These are phyloP conservation scores for Coelogynopora nodosa DNA, from an alignment of 2,888 invertebrate genomes.

Conservation along the genomic window DNA sequence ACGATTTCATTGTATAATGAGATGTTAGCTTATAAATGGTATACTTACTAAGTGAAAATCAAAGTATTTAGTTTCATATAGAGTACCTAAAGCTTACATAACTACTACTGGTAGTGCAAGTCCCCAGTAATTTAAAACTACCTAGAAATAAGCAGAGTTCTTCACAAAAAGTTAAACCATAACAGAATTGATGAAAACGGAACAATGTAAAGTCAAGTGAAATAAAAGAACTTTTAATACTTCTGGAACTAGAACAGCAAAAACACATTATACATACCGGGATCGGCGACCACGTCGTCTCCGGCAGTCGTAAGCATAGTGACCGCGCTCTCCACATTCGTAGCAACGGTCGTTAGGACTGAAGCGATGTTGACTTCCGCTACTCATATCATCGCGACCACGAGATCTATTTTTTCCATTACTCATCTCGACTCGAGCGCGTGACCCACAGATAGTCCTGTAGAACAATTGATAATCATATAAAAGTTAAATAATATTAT, in stretches of 20 bases:
- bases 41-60: too few species aligned
- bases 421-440: conserved; percentile 41
- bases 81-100: too few species aligned
- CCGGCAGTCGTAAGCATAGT: conserved; percentile 44
- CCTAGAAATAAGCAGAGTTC: too few species aligned
- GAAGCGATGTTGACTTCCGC: conserved; percentile 12
- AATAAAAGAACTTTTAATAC: background rate
- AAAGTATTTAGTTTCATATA: too few species aligned
- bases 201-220: background rate
- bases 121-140: too few species aligned
- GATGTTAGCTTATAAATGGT: too few species aligned
- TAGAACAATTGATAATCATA: too few species aligned
- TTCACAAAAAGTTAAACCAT: too few species aligned
- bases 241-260: background rate
- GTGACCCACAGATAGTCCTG: conserved; percentile 42
- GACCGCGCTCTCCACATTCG: conserved; percentile 45
- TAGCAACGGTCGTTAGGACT: conserved; percentile 44
- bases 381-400: background rate
- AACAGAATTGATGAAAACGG: background rate
- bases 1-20: too few species aligned
- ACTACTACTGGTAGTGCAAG: too few species aligned
- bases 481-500: background rate
- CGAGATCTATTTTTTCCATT: conserved; percentile 37
- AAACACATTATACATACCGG: background rate
- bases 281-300: background rate